Evolutionary conservation across 2,113 vertebrate species (phyloP).

Genomic region (Megalops atlanticus): DNA sequence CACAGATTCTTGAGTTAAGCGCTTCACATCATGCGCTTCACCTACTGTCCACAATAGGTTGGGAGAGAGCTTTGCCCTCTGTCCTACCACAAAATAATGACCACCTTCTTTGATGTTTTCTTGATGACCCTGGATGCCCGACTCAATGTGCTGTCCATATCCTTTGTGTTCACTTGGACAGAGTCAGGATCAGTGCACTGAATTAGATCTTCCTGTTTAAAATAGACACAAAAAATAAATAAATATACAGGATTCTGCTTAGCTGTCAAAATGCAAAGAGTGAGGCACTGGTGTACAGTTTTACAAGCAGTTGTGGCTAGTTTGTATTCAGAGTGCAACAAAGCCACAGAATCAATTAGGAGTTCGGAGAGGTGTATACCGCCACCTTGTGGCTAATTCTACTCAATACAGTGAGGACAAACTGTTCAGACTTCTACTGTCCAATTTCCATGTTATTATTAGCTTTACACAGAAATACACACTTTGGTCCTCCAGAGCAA

Average conservation of each 20-base stretch:
- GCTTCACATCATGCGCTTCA: too few relatives aligned
- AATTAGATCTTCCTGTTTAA: constrained; percentile 88
- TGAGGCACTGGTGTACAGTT: constrained; percentile 42
- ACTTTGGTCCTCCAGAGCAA: constrained; percentile 38
- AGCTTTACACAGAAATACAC: constrained; percentile 47
- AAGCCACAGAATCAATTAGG: constrained; percentile 51
- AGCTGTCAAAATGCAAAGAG: constrained; percentile 36
- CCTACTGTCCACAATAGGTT: too few relatives aligned
- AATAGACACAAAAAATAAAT: constrained; percentile 34
- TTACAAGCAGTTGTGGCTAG: constrained; percentile 52
- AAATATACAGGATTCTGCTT: constrained; percentile 33
- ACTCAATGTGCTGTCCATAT: constrained; percentile 98
- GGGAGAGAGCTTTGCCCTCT: not conserved
- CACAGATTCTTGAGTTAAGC: not conserved
- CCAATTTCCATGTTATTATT: constrained; percentile 5
- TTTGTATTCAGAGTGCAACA: constrained; percentile 61
- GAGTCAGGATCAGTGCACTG: constrained; percentile 88
- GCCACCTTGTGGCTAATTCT: constrained; percentile 39
- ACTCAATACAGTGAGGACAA: not conserved
- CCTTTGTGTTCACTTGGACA: constrained; percentile 95
- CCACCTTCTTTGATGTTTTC: constrained; percentile 97
- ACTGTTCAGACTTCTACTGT: not conserved
- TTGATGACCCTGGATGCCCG: constrained; percentile 95
- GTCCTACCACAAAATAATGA: not conserved
- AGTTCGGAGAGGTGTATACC: constrained; percentile 32